Conservation (phyloP, 2,113 vertebrate species). For the Xenus cinereus region DNA sequence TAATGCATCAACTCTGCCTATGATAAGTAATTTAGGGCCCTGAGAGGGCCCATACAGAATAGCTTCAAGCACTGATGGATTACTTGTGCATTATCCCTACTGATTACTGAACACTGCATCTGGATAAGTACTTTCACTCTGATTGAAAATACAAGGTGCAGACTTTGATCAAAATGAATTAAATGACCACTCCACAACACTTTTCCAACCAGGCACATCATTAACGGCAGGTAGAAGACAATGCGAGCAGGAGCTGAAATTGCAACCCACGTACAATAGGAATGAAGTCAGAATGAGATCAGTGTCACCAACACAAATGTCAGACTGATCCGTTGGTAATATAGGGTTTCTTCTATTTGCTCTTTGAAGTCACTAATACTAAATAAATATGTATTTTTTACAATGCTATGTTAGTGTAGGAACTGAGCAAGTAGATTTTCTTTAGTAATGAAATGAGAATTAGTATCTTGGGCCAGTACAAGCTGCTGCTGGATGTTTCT, state of each 20-base stretch:
- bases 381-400: background rate
- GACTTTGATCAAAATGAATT: slow-evolving; percentile 47
- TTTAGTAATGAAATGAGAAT: background rate
- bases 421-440: background rate
- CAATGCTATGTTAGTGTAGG: background rate
- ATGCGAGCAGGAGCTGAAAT: background rate
- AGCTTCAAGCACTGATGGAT: slow-evolving; percentile 18
- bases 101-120: slow-evolving; percentile 45
- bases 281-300: background rate
- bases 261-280: background rate
- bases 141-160: slow-evolving; percentile 27
- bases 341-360: background rate
- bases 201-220: background rate
- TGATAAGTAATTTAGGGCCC: background rate
- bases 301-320: background rate
- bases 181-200: background rate
- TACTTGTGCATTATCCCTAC: slow-evolving; percentile 22
- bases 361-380: background rate
- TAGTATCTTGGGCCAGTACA: background rate
- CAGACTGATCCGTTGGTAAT: background rate
- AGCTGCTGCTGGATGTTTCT: background rate
- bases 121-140: slow-evolving; percentile 19
- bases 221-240: background rate
- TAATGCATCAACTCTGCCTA: background rate
- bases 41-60: background rate